phyloP scores from a whole-genome alignment of 2,888 invertebrate species.

The Ganaspis brasiliensis region DNA sequence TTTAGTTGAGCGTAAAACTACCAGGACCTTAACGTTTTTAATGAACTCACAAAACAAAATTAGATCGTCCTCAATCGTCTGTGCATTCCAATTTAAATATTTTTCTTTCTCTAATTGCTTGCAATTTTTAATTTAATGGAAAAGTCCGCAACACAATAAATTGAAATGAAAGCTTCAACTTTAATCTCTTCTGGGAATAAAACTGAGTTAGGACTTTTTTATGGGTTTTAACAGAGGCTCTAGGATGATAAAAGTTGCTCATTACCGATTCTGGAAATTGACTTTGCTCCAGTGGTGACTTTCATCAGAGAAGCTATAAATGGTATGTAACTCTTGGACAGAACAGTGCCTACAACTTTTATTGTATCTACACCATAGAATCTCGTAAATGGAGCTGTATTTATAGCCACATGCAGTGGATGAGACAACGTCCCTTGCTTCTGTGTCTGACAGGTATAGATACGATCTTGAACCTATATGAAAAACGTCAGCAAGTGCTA shows the following conservation, averaged over 20 bases:
- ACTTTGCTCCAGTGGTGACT: conserved; percentile 12
- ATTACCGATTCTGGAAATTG: conserved; percentile 30
- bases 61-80: background rate
- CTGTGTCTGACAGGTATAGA: conserved; percentile 38
- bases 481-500: conserved; percentile 24
- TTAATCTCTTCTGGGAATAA: background rate
- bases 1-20: conserved; percentile 16
- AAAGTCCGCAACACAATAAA: background rate
- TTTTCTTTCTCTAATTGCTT: background rate
- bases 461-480: conserved; percentile 31
- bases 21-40: conserved; percentile 19
- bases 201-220: background rate
- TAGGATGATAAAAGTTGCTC: background rate
- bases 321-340: background rate
- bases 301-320: conserved; percentile 21
- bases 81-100: background rate
- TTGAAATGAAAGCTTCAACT: background rate
- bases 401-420: conserved; percentile 50
- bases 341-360: conserved; percentile 59
- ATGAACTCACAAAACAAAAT: conserved; percentile 24
- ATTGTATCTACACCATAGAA: conserved; percentile 61
- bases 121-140: background rate
- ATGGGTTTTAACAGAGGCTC: background rate
- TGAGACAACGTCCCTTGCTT: background rate
- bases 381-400: conserved; percentile 64